Evolutionary conservation across 2,113 vertebrate species (phyloP).

Genomic region (Anthoscopus minutus): DNA sequence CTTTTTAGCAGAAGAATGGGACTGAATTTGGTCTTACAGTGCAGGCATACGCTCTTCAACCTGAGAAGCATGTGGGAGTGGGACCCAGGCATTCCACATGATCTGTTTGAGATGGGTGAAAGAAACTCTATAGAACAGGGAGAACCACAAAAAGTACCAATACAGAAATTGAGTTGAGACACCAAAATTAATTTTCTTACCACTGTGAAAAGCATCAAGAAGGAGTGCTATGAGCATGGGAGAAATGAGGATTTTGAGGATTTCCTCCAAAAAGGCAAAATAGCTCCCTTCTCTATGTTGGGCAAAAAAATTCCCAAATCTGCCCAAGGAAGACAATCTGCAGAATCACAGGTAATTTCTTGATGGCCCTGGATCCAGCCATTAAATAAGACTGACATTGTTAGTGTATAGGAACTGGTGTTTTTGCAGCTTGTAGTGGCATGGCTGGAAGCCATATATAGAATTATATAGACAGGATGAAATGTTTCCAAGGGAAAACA

Average conservation of each 20-base stretch:
- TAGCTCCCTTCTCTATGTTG: neutral
- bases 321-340: neutral
- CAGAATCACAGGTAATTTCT: neutral
- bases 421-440: constrained; percentile 57
- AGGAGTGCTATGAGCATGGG: neutral
- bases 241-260: neutral
- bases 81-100: neutral
- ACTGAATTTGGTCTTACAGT: neutral
- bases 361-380: neutral
- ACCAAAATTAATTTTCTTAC: neutral
- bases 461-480: constrained; percentile 58
- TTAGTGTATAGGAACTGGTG: constrained; percentile 1
- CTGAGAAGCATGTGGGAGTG: neutral
- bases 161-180: neutral
- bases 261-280: neutral
- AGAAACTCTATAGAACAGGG: neutral
- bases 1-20: neutral
- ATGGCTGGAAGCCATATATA: constrained; percentile 49
- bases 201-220: neutral
- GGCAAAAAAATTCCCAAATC: neutral
- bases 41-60: neutral
- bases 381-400: neutral
- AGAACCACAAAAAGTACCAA: neutral
- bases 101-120: neutral
- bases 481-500: constrained; percentile 61